Base-by-base conservation (phyloP, 2,113 vertebrate species). In the Copsychus sechellarum region DNA sequence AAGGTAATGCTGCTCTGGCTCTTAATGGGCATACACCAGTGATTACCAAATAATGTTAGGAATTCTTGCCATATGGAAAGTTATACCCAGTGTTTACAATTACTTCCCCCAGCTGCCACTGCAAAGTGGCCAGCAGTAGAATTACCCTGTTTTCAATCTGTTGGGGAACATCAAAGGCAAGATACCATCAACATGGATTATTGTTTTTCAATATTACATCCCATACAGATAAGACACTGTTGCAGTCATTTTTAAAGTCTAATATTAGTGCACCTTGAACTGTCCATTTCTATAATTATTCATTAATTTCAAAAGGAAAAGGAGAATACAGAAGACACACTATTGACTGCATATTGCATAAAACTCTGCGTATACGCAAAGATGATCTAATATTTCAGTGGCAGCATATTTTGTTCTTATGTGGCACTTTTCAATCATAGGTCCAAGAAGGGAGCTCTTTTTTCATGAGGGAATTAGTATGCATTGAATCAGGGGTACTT, bases 51-150 rank as follows among this genome's bases (percentile, higher is more conserved):
- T 74, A 95, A 94, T 82, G 45, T 47, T 83, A 88, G 83, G 77
- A 92, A 93, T 83, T 90, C 86, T 94, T 95, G 81, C 90, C 96
- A 95, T 94, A 95, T 95, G 96, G 94, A 88, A 95, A 94, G 64
- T 72, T 82, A 83, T 71, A 62, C 81, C 86, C 45, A 81, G 53
- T 88, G 79, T 85, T 95, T 92, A 80, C 64, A 85, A 71, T 76
- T 33, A 73, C 70, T 96, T 97, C 78, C 95, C 51, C 60, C 94
- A 96, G 83, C 83, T 97, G 95, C 93, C 86, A 88, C 65, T 79
- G 60, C 20, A 58, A 82, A 95, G 92, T 83, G 65, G 64, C 71
- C 96, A 92, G 57, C 60, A 94, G 28, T 92, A 88, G 64, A 96
- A 83, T 82, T 92, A 78, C 9, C 79, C 50, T 82, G 33, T 86